These are phyloP conservation scores for Phymastichus coffea DNA, from an alignment of 1,140 invertebrate species.

Conservation along the genomic window DNA sequence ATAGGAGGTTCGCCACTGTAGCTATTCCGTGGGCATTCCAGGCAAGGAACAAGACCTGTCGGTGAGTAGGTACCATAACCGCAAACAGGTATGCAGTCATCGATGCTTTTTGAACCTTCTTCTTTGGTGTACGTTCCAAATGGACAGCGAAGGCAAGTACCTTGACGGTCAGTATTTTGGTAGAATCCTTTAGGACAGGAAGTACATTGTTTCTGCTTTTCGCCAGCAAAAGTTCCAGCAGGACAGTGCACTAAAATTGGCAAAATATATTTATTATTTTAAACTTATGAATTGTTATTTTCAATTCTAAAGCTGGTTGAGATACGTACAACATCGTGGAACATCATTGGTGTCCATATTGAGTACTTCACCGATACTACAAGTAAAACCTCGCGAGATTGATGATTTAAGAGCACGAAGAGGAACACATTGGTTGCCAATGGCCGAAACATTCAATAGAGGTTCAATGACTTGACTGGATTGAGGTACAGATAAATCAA, in stretches of 20 bases:
- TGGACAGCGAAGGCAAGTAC: conserved; percentile 84
- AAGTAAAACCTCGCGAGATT: conserved; percentile 86
- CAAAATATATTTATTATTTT: too few species aligned
- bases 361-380: conserved; percentile 88
- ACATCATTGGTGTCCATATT: conserved; percentile 90
- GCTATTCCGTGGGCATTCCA: conserved; percentile 92
- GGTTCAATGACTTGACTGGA: conserved; percentile 89
- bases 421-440: conserved; percentile 89
- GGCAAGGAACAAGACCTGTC: conserved; percentile 90
- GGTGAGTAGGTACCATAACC: conserved; percentile 95
- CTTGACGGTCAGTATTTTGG: conserved; percentile 88
- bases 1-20: conserved; percentile 85
- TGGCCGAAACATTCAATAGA: conserved; percentile 82
- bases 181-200: conserved; percentile 88
- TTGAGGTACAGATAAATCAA: conserved; percentile 89
- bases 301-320: too few species aligned
- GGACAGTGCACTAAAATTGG: conserved; percentile 87
- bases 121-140: conserved; percentile 89
- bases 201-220: conserved; percentile 84
- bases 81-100: conserved; percentile 89
- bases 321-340: conserved; percentile 86
- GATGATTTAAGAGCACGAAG: conserved; percentile 82
- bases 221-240: conserved; percentile 88
- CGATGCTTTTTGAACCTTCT: conserved; percentile 81
- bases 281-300: background rate